Evolutionary conservation across 2,797 vertebrate species (phyloP), one percentile per base, ranked within the genome.

Genomic region (Coreius guichenoti): DNA sequence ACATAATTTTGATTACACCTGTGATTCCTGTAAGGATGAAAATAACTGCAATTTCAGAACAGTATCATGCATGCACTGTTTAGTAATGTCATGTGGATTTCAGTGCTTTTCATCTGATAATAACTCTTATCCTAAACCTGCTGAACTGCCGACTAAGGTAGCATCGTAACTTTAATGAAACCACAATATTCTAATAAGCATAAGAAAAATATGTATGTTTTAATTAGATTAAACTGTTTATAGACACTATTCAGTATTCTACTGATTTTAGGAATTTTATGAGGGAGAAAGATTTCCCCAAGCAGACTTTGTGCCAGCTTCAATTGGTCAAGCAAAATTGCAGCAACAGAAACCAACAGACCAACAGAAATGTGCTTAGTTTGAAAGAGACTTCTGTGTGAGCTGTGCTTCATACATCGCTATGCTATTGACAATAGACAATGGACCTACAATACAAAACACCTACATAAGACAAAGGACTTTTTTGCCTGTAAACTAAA

Each of bases 21-120:
- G 54, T 9, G 68, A 82, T 58, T 68, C 45, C 23, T 8, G 16
- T 26, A 54, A 29, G 31, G 82, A 67, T 75, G 45, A 54, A 83
- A 67, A 83, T 49, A 75, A 65, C 82, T 13, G 23, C 61, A 54
- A 68, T 31, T 58, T 84, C 5, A 17, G 33, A 68, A 26, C 56
- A 36, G 58, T 36, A 33, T 47, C 11, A 61, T 36, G 43, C 23
- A 26, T 19, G 14, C 26, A 36, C 56, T 4, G 9, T 29, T 70
- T 58, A 67, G 29, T 70, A 75, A 83, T 29, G 6, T 65, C 3
- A 17, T 65, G 11, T 2, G 29, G 21, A 80, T 67, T 83, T 36
- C 14, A n/a, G 8, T 33, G 31, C 72, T 75, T 76, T 76, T 54
- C 29, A 75, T 67, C 70, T 74, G 14, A 73, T 73, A 12, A 47